These are phyloP conservation scores for Diaphora mendica DNA, from an alignment of 2,888 invertebrate species.

Conservation along the genomic window DNA sequence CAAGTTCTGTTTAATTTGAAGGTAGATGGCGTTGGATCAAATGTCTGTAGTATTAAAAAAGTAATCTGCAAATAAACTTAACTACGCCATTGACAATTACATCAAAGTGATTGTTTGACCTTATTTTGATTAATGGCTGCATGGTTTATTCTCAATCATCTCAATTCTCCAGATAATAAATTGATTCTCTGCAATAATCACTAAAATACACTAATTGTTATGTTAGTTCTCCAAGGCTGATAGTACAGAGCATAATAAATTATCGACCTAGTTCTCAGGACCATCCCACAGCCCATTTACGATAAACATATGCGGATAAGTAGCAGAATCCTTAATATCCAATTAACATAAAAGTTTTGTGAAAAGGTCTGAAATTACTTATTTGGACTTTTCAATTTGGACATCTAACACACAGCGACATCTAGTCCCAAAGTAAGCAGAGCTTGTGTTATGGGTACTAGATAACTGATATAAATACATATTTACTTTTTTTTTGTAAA, in stretches of 20 bases:
- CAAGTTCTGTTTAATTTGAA: too few species aligned
- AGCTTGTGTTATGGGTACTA: too few species aligned
- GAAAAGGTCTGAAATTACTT: too few species aligned
- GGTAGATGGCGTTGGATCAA: too few species aligned
- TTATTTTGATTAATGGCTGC: not conserved
- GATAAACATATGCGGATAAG: not conserved
- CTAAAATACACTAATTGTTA: slow-evolving; percentile 37
- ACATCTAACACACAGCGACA: too few species aligned
- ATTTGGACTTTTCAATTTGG: too few species aligned
- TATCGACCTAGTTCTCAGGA: slow-evolving; percentile 62
- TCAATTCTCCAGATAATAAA: not conserved
- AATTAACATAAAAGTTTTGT: not conserved
- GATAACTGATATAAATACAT: too few species aligned
- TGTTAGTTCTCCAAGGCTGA: slow-evolving; percentile 32
- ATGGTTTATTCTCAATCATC: not conserved
- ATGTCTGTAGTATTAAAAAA: too few species aligned
- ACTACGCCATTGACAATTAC: too few species aligned
- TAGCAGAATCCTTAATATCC: slow-evolving; percentile 1
- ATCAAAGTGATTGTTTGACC: not conserved
- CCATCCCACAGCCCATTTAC: slow-evolving; percentile 58
- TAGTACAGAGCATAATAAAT: slow-evolving; percentile 30
- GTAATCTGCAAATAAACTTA: too few species aligned
- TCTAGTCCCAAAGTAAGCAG: too few species aligned
- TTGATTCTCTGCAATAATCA: slow-evolving; percentile 21
- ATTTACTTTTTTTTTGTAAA: too few species aligned